phyloP scores from a whole-genome alignment of 1,140 invertebrate species.

The Ceratosolen solmsi region DNA sequence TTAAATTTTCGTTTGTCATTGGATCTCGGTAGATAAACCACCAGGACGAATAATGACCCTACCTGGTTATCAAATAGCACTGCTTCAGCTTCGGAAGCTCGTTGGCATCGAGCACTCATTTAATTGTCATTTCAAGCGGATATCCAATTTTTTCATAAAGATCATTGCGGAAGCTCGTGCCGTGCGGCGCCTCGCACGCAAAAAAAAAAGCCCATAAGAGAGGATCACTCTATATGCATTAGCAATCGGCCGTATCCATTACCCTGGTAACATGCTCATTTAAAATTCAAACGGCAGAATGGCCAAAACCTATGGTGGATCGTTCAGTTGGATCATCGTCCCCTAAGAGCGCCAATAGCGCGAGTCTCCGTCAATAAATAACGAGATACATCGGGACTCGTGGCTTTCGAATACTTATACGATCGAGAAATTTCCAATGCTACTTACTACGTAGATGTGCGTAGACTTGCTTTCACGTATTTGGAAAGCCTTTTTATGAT shows the following conservation, averaged over 20 bases:
- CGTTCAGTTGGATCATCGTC: background rate
- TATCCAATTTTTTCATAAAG: slow-evolving; percentile 15
- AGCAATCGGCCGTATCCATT: background rate
- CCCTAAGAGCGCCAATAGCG: slow-evolving; percentile 28
- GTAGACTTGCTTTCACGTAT: background rate
- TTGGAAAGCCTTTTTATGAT: background rate
- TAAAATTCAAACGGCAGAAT: slow-evolving; percentile 28
- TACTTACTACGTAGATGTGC: background rate
- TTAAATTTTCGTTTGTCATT: no score
- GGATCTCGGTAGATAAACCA: no score
- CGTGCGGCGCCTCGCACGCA: background rate
- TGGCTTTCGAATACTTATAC: background rate
- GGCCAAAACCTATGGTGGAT: background rate
- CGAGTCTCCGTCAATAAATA: slow-evolving; percentile 29
- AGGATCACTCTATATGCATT: background rate
- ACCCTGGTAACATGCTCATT: background rate
- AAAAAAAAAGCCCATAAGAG: slow-evolving; percentile 18
- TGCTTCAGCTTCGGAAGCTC: no score
- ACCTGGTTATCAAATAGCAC: no score
- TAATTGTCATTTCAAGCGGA: background rate
- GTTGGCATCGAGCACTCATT: no score
- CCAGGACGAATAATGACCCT: no score
- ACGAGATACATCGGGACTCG: background rate
- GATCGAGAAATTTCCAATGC: background rate
- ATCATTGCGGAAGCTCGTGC: background rate